These are phyloP conservation scores for Macrotis lagotis DNA, from an alignment of 2,113 vertebrate genomes.

Conservation along the genomic window DNA sequence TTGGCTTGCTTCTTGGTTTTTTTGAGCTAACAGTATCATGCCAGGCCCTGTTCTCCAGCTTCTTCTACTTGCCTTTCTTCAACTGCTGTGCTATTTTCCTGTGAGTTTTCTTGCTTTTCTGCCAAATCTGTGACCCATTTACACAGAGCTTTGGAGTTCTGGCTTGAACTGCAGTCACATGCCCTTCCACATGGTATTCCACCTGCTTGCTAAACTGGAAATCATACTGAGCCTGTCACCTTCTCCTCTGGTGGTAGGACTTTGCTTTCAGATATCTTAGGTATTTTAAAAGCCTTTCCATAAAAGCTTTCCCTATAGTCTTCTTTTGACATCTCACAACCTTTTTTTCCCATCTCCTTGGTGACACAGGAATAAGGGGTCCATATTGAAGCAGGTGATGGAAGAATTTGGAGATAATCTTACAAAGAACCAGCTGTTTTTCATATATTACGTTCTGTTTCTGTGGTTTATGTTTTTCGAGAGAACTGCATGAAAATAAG, in stretches of 20 bases:
- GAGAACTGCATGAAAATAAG: neutral
- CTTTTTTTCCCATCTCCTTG: neutral
- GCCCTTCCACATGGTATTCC: neutral
- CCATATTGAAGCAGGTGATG: neutral
- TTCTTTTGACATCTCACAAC: neutral
- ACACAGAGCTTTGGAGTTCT: neutral
- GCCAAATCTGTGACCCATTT: slow-evolving; percentile 32
- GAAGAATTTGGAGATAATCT: neutral
- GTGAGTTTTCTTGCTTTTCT: neutral
- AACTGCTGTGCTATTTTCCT: neutral
- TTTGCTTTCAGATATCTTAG: neutral
- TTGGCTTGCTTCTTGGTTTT: neutral
- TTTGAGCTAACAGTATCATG: neutral
- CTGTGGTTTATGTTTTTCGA: neutral
- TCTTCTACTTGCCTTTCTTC: neutral
- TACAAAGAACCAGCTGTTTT: slow-evolving; percentile 7
- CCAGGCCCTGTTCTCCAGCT: neutral
- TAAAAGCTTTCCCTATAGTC: neutral
- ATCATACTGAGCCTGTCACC: neutral
- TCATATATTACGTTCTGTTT: slow-evolving; percentile 16
- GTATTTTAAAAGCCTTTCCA: neutral
- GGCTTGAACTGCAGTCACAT: neutral
- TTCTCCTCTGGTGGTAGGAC: neutral
- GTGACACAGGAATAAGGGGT: neutral
- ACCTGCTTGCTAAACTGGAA: slow-evolving; percentile 1